Conservation (phyloP, 1,140 invertebrate genomes). For the Schlechtendalia chinensis region DNA sequence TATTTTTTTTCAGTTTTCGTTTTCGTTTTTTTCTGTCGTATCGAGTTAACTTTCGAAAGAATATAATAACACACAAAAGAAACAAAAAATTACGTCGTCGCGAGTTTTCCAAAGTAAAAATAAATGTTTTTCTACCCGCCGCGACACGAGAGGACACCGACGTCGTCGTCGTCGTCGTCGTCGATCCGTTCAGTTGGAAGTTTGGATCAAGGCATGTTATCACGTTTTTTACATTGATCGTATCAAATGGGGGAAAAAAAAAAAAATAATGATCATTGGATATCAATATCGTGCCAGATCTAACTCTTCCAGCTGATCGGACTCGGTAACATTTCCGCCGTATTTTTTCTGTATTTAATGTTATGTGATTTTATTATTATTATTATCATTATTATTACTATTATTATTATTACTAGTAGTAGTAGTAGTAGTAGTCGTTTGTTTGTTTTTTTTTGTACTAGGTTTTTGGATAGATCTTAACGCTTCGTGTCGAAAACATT, state of each 20-base stretch:
- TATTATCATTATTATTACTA: too few relatives aligned
- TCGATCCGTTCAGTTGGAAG: slow-evolving; percentile 60
- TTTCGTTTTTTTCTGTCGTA: too few relatives aligned
- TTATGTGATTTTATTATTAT: too few relatives aligned
- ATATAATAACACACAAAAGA: too few relatives aligned
- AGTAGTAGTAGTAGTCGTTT: too few relatives aligned
- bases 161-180: background rate
- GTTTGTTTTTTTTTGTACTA: too few relatives aligned
- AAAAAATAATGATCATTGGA: slow-evolving; percentile 10
- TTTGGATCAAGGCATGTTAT: slow-evolving; percentile 61
- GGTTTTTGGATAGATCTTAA: too few relatives aligned
- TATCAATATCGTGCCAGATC: slow-evolving; percentile 60
- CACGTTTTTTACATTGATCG: background rate
- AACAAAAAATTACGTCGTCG: too few relatives aligned
- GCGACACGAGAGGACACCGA: too few relatives aligned
- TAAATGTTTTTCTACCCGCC: background rate
- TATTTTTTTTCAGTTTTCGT: background rate
- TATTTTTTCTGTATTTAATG: background rate
- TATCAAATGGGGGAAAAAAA: slow-evolving; percentile 16
- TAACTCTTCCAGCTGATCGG: slow-evolving; percentile 67
- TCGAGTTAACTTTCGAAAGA: too few relatives aligned
- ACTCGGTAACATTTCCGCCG: background rate
- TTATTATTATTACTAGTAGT: too few relatives aligned
- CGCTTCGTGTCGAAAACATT: too few relatives aligned
- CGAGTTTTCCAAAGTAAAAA: slow-evolving; percentile 1